A percentile compares a stretch with the other conserved stretches of the same genome.
Conservation (phyloP, 2,888 invertebrate genomes). For the Coremacera marginata region DNA sequence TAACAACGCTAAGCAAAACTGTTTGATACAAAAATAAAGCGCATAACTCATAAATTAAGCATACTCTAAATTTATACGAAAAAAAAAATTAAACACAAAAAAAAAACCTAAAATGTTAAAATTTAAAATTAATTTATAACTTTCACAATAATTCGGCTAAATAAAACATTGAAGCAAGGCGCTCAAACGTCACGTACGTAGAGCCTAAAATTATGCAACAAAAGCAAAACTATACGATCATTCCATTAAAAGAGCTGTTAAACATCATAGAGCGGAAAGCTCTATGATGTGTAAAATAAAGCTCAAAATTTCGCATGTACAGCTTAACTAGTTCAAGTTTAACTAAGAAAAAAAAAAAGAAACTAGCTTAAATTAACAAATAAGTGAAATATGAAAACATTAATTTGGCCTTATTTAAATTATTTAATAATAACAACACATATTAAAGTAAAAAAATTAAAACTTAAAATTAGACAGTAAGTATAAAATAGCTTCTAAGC, state of each 20-base stretch:
- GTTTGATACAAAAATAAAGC: no score
- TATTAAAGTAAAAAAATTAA: constrained; percentile 35
- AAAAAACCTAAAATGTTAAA: constrained; percentile 23
- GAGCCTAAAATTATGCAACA: background rate
- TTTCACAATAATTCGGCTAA: constrained; percentile 39
- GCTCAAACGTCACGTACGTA: background rate
- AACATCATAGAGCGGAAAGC: background rate
- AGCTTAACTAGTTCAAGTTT: constrained; percentile 44
- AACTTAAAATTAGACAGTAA: constrained; percentile 42
- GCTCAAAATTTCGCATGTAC: constrained; percentile 53
- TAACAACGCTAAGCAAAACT: no score
- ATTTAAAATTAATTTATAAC: background rate
- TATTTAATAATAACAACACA: constrained; percentile 52
- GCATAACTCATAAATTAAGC: constrained; percentile 7
- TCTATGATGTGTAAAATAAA: background rate
- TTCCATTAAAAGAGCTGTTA: constrained; percentile 54
- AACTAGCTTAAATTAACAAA: constrained; percentile 31
- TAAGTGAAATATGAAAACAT: constrained; percentile 49
- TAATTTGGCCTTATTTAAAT: constrained; percentile 66
- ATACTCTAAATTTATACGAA: constrained; percentile 32
- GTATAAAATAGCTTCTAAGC: constrained; percentile 37
- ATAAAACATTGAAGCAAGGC: background rate
- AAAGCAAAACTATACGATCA: constrained; percentile 58
- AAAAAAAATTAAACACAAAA: constrained; percentile 37
- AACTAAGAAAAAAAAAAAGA: background rate